Percentiles rank a stretch among this genome's conserved stretches.
phyloP scores from a whole-genome alignment of 2,797 vertebrate genomes.

The Furcifer pardalis region DNA sequence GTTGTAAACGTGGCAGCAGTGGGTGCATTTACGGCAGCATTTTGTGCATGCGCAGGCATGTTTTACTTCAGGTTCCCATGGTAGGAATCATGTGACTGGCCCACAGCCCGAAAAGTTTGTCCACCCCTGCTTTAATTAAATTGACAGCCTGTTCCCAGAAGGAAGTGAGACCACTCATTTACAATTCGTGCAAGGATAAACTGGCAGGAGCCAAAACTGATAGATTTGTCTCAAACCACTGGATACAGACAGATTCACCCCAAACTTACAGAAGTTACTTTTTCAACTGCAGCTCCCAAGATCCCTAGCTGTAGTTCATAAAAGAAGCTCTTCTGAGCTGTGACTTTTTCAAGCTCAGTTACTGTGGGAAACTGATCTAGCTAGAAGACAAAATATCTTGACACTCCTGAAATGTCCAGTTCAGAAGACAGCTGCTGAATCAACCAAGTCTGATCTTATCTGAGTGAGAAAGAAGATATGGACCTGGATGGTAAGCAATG shows the following conservation, averaged over 20 bases:
- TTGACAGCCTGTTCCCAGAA: neutral
- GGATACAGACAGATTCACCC: neutral
- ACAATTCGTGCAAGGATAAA: neutral
- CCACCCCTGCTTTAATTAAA: neutral
- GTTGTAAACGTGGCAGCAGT: too few species aligned
- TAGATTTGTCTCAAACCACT: neutral
- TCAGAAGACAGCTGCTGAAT: constrained; percentile 1
- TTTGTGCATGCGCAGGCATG: too few species aligned
- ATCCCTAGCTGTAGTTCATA: neutral
- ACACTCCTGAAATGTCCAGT: neutral
- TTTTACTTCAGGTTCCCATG: too few species aligned
- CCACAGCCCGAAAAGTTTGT: too few species aligned
- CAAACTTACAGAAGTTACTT: neutral
- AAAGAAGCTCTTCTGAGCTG: too few species aligned
- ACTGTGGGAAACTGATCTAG: too few species aligned
- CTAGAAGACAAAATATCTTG: neutral
- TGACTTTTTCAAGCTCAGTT: too few species aligned
- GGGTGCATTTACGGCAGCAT: too few species aligned
- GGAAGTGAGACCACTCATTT: neutral
- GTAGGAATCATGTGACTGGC: too few species aligned
- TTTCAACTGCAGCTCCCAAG: neutral
- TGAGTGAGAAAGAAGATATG: constrained; percentile 17
- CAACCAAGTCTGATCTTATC: constrained; percentile 18
- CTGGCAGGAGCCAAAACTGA: neutral
- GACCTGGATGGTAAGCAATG: fast-evolving